Evolutionary conservation across 2,797 vertebrate genomes (phyloP), one percentile per base, ranked within the genome.

Genomic region (Pseudopleuronectes americanus): DNA sequence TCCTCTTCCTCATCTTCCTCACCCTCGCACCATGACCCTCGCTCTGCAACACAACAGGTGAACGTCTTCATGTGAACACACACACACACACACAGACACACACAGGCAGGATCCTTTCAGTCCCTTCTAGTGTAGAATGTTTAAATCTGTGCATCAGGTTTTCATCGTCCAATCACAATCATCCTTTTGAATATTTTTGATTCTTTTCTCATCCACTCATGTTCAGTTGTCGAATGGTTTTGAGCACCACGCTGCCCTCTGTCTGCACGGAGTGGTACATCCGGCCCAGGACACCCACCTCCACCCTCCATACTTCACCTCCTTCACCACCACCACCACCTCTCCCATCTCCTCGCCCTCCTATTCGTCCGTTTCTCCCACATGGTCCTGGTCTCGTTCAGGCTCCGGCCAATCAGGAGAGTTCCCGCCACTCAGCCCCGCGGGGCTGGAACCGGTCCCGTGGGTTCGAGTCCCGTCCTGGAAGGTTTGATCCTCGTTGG

Each of bases 401-500:
- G 93, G 92, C 86, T 93, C 90, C 86, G 86, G 92, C 92, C 95
- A 93, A 86, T 92, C 94, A 71, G 94, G 92, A 90, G 95, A 96
- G 87, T 84, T 87, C 92, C 92, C 81, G 87, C 94, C 95, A 93
- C 95, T 95, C 94, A 45, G 43, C 17, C 43, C 43, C 17, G 5
- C 17, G 16, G 43, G 43, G 43, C 17, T 94, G 74, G 95, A 95
- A 93, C 87, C 92, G 91, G 89, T 95, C 83, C 94, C 94, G 22
- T 95, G 96, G 83, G 96, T 95, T 95, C 95, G 93, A 93, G 93
- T 98, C 89, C 96, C 95, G 81, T 94, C 95, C 93, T 97, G 96
- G 96, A 98, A 98, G 96, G 96, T 98, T 96, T 95, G 96, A 90
- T 31, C 56, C 71, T 55, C 75, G 8, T 14, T 12, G 49, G 68